phyloP scores from a whole-genome alignment of 2,113 vertebrate species.

The Calyptomena viridis region DNA sequence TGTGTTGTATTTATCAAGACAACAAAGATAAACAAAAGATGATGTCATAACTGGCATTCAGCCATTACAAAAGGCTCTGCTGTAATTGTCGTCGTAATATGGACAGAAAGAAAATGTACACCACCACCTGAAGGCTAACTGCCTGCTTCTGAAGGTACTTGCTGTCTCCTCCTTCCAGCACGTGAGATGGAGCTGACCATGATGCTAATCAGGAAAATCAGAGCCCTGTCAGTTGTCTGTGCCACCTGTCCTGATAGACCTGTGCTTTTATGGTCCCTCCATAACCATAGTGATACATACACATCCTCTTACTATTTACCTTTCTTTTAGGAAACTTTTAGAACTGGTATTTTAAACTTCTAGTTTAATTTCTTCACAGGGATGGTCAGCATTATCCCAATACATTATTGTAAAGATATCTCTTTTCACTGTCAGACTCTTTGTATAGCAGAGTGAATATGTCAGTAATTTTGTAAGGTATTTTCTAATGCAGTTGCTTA shows the following conservation, averaged over 20 bases:
- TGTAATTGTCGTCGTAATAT: background rate
- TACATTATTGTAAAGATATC: background rate
- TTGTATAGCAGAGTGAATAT: background rate
- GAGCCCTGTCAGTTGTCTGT: background rate
- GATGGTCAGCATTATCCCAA: background rate
- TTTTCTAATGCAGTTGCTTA: background rate
- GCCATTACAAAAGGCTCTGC: background rate
- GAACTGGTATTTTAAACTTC: background rate
- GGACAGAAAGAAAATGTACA: background rate
- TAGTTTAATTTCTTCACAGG: background rate
- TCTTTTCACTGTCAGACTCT: background rate
- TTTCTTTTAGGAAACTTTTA: background rate
- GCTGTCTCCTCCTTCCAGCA: background rate
- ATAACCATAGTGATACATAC: background rate
- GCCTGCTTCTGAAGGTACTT: background rate
- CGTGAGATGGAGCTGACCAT: background rate
- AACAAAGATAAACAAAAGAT: background rate
- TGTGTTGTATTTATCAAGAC: background rate
- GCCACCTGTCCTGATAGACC: background rate
- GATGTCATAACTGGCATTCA: background rate
- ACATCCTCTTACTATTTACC: background rate
- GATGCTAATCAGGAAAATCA: background rate
- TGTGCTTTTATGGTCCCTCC: background rate
- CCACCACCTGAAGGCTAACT: background rate
- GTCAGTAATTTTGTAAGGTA: background rate